Base-by-base conservation (phyloP, 2,888 invertebrate species). In the Stictocephala bisonia region DNA sequence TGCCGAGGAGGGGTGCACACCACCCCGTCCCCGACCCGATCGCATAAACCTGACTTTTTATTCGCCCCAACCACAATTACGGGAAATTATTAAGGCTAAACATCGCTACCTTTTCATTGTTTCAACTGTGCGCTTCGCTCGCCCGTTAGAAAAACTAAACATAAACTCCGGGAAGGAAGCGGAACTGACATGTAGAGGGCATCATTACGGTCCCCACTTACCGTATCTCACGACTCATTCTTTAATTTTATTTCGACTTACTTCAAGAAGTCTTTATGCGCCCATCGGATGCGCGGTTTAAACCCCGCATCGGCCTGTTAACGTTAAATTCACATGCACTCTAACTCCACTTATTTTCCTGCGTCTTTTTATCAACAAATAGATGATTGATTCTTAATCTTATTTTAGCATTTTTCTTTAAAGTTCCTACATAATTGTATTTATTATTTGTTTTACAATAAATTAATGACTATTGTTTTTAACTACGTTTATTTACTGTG, bases 71-170 rank as follows among this genome's bases (percentile, higher is more conserved):
- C 13, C 22, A 26, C 41, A 40, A 60, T 60, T 40, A 60, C 31
- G 24, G 13, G 60, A 31, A 3, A 60, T 60, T 40, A 60, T 60
- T 40, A 24, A 60, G 40, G 22, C 41, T 40, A 56, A 31, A 27
- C n/a, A 31, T 24, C 27, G 31, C 24, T 60, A 60, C 60, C 40
- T 40, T 60, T 58, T 60, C 35, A 60, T 60, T 60, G 20, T 22
- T 31, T 60, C 20, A 40, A 60, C 35, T 9, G 60, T 18, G 18
- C 3, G 4, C n/a, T n/a, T n/a, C n/a, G n/a, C 60, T 60, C 40
- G 35, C 60, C 60, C 60, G 15, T 60, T 60, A 31, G 41, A 60
- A 60, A 60, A 60, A 60, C 60, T 40, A 60, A 60, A 60, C 60
- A 40, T 60, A 60, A 60, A 60, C 15, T 24, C 20, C 3, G 41